A percentile compares a stretch with the other conserved stretches of the same genome.
These are phyloP conservation scores for Phaedon cochleariae DNA, from an alignment of 2,888 invertebrate genomes.

Conservation along the genomic window DNA sequence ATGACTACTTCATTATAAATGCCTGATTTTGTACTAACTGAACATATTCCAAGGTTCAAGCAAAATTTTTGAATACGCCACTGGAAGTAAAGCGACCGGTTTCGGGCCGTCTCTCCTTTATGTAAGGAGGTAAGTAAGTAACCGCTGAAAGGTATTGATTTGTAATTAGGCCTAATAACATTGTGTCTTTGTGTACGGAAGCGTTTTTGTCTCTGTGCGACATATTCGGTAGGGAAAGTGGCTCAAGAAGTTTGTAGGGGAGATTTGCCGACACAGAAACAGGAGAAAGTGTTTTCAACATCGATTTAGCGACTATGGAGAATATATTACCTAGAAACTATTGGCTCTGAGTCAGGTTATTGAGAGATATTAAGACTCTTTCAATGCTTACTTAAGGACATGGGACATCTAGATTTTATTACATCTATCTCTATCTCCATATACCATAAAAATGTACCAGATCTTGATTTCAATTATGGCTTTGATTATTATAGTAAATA, in stretches of 20 bases:
- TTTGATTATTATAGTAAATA: too few species aligned
- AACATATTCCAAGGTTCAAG: too few species aligned
- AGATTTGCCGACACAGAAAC: neutral
- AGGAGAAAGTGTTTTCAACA: neutral
- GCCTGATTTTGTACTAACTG: too few species aligned
- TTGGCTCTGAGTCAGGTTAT: too few species aligned
- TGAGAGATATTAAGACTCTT: too few species aligned
- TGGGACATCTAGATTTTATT: too few species aligned
- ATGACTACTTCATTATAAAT: too few species aligned
- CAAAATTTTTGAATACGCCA: neutral
- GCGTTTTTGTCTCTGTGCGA: slow-evolving; percentile 29
- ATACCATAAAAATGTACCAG: too few species aligned
- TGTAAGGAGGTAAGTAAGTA: slow-evolving; percentile 59
- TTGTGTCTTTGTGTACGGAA: slow-evolving; percentile 44
- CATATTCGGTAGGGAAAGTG: slow-evolving; percentile 25
- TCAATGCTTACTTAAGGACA: too few species aligned
- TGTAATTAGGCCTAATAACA: slow-evolving; percentile 54
- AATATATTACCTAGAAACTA: too few species aligned
- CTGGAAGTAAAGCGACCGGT: slow-evolving; percentile 58
- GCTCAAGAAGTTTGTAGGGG: slow-evolving; percentile 8
- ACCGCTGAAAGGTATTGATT: slow-evolving; percentile 61
- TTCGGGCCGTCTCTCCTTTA: slow-evolving; percentile 52
- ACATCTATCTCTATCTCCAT: too few species aligned
- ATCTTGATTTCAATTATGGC: too few species aligned
- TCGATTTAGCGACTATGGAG: neutral